These are phyloP conservation scores for Engraulis encrasicolus DNA, from an alignment of 2,113 vertebrate genomes.

Conservation along the genomic window DNA sequence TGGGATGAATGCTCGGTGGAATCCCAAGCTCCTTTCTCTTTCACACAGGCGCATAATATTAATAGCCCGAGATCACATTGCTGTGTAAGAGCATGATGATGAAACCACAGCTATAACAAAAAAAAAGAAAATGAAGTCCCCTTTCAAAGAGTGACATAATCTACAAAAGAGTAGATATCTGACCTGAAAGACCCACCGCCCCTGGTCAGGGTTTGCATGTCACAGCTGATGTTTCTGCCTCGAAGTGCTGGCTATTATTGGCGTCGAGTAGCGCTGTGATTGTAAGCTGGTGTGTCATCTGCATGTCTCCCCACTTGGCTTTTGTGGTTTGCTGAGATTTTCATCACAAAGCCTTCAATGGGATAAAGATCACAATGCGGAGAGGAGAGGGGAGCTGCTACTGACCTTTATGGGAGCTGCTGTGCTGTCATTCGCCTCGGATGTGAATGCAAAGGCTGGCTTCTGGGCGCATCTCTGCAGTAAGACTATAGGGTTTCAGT, in stretches of 20 bases:
- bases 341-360: background rate
- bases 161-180: constrained; percentile 1
- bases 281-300: constrained; percentile 6
- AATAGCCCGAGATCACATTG: background rate
- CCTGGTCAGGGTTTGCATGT: background rate
- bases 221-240: background rate
- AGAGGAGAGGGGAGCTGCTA: background rate
- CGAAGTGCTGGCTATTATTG: constrained; percentile 5
- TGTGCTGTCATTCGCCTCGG: background rate
- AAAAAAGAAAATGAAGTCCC: background rate
- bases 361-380: background rate
- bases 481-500: background rate
- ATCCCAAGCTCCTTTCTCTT: background rate
- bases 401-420: background rate
- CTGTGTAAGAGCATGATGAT: background rate
- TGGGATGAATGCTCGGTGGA: background rate
- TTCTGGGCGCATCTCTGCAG: background rate
- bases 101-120: background rate
- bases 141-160: background rate
- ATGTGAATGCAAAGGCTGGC: background rate
- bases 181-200: background rate
- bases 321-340: background rate
- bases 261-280: background rate
- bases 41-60: background rate
- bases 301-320: background rate